Evolutionary conservation across 2,113 vertebrate genomes (phyloP), one percentile per base, ranked within the genome.

Genomic region (Percina caprodes): DNA sequence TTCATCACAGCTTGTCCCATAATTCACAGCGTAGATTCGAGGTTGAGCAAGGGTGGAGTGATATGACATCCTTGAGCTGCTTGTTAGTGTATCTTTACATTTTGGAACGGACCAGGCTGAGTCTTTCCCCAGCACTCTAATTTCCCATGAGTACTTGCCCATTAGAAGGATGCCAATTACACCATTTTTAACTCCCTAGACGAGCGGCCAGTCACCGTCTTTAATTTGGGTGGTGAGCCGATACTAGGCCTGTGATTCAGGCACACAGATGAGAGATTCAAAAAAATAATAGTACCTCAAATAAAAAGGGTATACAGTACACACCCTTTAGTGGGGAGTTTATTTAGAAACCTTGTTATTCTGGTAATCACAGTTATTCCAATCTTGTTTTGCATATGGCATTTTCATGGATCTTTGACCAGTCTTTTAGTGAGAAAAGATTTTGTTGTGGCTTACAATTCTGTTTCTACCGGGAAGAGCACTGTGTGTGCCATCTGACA

Each of bases 131-230:
- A 70, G 79, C 82, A 82, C 88, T 88, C 82, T 95, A 89, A 93
- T 94, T 93, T 89, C 85, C 87, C 80, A 75, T 60, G 74, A 82
- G 85, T 54, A 88, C 90, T 92, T 76, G 85, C 89, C 82, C 82
- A 93, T 94, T 91, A 90, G 75, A 73, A 87, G 88, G 91, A 90
- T 92, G 87, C 88, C 91, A 95, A 93, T 95, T 94, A 94, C 75
- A 51, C 91, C 85, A 73, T 89, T 91, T 94, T 93, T 93, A 92
- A 91, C 91, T 88, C 58, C 52, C 14, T 51, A 85, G 78, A 75
- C 86, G 55, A 73, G 67, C 73, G 77, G 90, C 77, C 83, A 56
- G 79, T 68, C 66, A n/a, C 46, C 58, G 83, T 78, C 93, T 95
- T 85, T 94, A 93, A 94, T 94, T 94, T 91, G 60, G 83, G 84